Base-by-base conservation (phyloP, 92 coral and sea anemone species). In the Anthopleura xanthogrammica region DNA sequence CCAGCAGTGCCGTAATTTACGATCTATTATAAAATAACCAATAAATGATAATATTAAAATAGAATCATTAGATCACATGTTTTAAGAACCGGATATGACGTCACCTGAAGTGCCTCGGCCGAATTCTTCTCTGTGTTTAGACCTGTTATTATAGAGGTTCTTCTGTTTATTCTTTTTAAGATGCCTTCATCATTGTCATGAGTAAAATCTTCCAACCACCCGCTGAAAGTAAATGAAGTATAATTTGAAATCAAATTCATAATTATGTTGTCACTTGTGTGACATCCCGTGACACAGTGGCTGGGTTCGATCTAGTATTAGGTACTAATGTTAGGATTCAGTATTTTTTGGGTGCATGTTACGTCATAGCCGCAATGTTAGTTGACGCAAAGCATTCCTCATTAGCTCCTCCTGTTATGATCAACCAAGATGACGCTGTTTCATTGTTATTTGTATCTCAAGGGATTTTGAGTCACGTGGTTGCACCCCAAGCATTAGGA, bases 1-100 rank as follows among this genome's bases (percentile, higher is more conserved):
- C 99, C 99, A 77, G 95, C 99, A 24, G 89, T 85, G 13, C 99
- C 99, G 62, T 96, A 96, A 82, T 96, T 94, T 10, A 92, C 95
- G 64, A 96, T 97, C 99, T 95, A 75, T 43, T 42, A 72, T 5
- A 57, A 52, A 72, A 41, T 11, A 12, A 29, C 20, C 41, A 23
- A 68, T 11, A 8, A 4, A 36, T 2, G 8, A 68, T 16, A 23
- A 42, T 54, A 14, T 60, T 5, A 82, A 8, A 23, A 29, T 65
- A 77, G 36, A 41, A 41, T 77, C 40, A 7, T 14, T 7, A 20
- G n/a, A 57, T 60, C 56, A 17, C 71, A 16, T 29, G 3, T 48
- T 50, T 13, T 14, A 12, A n/a, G 55, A 46, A 81, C 77, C 55
- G 77, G 77, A 70, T 22, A 19, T 81, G 77, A 71, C 64, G 62